Percentiles rank a stretch among this genome's conserved stretches.
Conservation (phyloP, 35 echinoderm and acorn worm genomes). For the Antedon bifida region DNA sequence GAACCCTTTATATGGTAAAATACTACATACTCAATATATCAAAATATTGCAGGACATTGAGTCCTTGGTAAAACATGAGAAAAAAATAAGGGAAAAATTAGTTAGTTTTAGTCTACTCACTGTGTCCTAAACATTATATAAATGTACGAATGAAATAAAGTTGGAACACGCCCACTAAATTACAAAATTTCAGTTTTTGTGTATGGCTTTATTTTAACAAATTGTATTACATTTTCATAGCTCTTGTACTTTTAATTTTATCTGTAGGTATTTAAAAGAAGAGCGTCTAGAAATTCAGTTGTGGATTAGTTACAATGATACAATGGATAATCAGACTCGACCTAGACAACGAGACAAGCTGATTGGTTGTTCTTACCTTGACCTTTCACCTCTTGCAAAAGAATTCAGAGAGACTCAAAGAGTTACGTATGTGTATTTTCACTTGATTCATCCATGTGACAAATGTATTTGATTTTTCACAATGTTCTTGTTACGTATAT, state of each 20-base stretch:
- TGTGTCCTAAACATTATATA: too few relatives aligned
- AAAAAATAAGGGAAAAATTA: too few relatives aligned
- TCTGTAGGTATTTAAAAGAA: conserved; percentile 82
- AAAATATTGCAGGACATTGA: too few relatives aligned
- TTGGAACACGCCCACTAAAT: too few relatives aligned
- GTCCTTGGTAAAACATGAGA: too few relatives aligned
- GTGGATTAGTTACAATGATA: conserved; percentile 56
- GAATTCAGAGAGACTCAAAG: conserved; percentile 31
- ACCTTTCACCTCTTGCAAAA: conserved; percentile 38
- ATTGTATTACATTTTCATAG: too few relatives aligned
- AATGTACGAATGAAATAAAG: too few relatives aligned
- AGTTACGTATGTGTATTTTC: conserved; percentile 28
- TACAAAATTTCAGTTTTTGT: too few relatives aligned
- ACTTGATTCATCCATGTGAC: not conserved
- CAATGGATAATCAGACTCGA: not conserved
- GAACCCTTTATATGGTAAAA: conserved; percentile 65
- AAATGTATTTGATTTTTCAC: too few relatives aligned
- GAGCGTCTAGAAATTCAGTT: conserved; percentile 76
- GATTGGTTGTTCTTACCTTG: conserved; percentile 83
- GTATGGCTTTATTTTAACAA: too few relatives aligned
- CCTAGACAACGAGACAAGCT: conserved; percentile 71
- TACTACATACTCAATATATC: not conserved
- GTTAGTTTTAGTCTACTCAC: too few relatives aligned
- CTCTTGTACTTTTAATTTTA: not conserved
- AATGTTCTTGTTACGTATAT: too few relatives aligned